Base-by-base conservation (phyloP, 2,113 vertebrate species). In the Bos indicus region DNA sequence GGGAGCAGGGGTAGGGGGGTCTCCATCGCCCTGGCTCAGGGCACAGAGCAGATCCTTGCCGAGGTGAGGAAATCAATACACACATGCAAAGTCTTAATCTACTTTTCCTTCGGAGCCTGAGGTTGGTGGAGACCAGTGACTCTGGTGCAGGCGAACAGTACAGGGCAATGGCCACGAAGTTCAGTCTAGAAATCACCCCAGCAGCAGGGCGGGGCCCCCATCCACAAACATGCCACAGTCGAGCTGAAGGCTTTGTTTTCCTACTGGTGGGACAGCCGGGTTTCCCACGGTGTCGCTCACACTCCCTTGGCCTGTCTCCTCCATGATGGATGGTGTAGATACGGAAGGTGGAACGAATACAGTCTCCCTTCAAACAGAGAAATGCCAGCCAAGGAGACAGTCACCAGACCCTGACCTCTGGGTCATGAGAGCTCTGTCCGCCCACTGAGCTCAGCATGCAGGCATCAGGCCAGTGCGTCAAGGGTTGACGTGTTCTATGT, bases 61-160 rank as follows among this genome's bases (percentile, higher is more conserved):
- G 3, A 43, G 25, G n/a, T 6, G 40, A 67, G 5, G 48, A 28
- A 10, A n/a, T 43, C 36, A 56, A 56, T 43, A 21, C 7, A 84
- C 21, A 30, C n/a, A 4, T 9, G 30, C 33, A 26, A 1, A 19
- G 19, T 21, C 30, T 52, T 74, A 21, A 59, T 13, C 60, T 40
- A 10, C 52, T 71, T 40, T 28, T 17, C 59, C 52, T 51, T 21
- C 1, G 10, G n/a, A 80, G 62, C n/a, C 87, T 26, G 7, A 54
- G 36, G 88, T 40, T 33, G 40, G 54, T 40, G 56, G 74, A 87
- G 23, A 59, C 57, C 87, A 56, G 62, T 33, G 60, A 71, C 57
- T 40, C 48, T 26, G 15, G 1, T 2, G 1, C 0, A 7, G 17
- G 46, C 51, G 5, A 23, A n/a, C 15, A 57, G 36, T 9, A 51